These are phyloP conservation scores for Zaprionus davidi DNA, from an alignment of 1,140 invertebrate species.

Conservation along the genomic window DNA sequence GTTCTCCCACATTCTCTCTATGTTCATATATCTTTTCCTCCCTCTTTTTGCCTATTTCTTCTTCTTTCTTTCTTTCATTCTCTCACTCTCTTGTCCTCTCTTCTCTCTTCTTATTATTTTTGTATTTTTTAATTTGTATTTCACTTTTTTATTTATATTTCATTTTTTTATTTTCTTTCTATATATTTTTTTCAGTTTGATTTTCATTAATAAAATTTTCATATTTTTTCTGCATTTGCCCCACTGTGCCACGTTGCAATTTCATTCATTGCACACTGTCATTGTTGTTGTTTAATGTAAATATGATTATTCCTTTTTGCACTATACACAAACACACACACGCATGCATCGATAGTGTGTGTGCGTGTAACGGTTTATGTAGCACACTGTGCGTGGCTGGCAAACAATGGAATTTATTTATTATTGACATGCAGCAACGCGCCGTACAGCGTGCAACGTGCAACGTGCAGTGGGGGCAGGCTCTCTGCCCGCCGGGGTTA, in stretches of 20 bases:
- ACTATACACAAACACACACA: conserved; percentile 17
- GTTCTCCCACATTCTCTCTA: no score
- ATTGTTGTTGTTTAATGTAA: conserved; percentile 72
- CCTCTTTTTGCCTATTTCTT: no score
- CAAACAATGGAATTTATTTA: conserved; percentile 81
- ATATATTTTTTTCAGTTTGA: not conserved
- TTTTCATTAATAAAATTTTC: not conserved
- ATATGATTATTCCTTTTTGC: conserved; percentile 74
- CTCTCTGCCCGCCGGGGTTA: conserved; percentile 63
- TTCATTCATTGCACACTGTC: conserved; percentile 44
- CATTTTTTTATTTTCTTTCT: no score
- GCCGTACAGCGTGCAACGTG: not conserved
- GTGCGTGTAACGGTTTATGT: conserved; percentile 23
- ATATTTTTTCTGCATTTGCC: not conserved
- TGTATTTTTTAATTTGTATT: no score
- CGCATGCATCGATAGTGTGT: conserved; percentile 14
- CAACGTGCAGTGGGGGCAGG: not conserved
- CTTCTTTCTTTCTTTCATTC: no score
- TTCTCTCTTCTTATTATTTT: no score
- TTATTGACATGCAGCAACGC: conserved; percentile 67
- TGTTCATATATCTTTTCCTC: no score
- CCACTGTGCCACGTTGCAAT: conserved; percentile 30
- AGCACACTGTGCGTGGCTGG: conserved; percentile 34
- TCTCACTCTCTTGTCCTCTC: no score
- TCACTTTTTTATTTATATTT: no score